Evolutionary conservation across 2,113 vertebrate genomes (phyloP).

Genomic region (Prunella fulvescens): DNA sequence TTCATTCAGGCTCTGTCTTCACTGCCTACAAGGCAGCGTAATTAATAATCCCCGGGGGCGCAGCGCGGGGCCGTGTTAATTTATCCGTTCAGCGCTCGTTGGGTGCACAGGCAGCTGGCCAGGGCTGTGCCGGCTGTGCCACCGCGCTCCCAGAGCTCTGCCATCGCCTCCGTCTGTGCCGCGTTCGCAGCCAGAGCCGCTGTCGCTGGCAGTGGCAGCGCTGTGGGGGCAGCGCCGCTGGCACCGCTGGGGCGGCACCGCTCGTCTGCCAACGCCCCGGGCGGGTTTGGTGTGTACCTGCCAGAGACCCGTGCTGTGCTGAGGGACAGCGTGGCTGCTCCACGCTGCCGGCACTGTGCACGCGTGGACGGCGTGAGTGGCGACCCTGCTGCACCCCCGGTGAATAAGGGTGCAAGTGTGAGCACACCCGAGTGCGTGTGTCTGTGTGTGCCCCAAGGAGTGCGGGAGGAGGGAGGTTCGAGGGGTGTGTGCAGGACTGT

Average conservation of each 20-base stretch:
- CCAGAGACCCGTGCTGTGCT: not conserved
- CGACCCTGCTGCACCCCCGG: not conserved
- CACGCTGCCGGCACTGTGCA: accelerated
- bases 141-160: not conserved
- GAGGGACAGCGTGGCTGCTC: accelerated
- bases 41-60: not conserved
- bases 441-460: not conserved
- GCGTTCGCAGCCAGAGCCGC: accelerated
- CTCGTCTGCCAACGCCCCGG: not conserved
- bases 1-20: not conserved
- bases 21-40: not conserved
- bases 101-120: not conserved
- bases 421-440: accelerated
- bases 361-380: accelerated
- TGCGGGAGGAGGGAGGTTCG: not conserved
- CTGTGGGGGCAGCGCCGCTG: not conserved
- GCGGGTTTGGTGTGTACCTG: accelerated
- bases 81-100: accelerated
- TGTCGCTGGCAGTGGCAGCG: not conserved
- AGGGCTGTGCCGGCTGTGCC: not conserved
- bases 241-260: not conserved
- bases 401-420: not conserved
- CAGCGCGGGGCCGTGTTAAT: not conserved
- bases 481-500: too few relatives aligned
- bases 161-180: not conserved